Conservation (phyloP, 1,140 invertebrate genomes). For the Trachelipus rathkii region DNA sequence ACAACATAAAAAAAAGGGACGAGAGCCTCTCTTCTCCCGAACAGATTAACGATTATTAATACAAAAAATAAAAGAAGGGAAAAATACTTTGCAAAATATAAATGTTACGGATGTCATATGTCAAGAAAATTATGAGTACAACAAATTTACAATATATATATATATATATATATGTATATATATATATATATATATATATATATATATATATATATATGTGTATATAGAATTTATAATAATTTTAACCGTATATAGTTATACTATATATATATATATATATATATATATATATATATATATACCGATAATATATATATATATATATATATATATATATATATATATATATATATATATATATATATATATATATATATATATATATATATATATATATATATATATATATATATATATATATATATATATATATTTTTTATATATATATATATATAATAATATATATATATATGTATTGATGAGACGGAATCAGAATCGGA, state of each 20-base stretch:
- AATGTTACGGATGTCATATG: neutral
- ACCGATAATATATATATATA: no score
- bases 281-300: slow-evolving; percentile 5
- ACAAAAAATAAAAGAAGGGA: neutral
- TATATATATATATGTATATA: neutral
- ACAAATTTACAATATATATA: no score
- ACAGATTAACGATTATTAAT: slow-evolving; percentile 2
- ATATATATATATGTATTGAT: neutral
- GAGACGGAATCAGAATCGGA: no score
- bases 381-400: slow-evolving; percentile 5
- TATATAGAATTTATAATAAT: neutral
- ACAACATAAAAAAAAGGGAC: neutral
- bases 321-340: no score
- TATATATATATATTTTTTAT: neutral
- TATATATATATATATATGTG: neutral
- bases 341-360: neutral
- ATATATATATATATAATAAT: neutral
- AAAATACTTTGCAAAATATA: slow-evolving; percentile 10
- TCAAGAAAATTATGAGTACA: neutral
- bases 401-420: slow-evolving; percentile 5
- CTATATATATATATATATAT: no score
- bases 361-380: slow-evolving; percentile 5
- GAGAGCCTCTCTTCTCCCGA: neutral
- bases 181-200: neutral
- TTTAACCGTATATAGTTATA: no score